Percentiles rank a stretch among this genome's conserved stretches.
Conservation (phyloP, 2,113 vertebrate genomes). For the Cynocephalus volans region DNA sequence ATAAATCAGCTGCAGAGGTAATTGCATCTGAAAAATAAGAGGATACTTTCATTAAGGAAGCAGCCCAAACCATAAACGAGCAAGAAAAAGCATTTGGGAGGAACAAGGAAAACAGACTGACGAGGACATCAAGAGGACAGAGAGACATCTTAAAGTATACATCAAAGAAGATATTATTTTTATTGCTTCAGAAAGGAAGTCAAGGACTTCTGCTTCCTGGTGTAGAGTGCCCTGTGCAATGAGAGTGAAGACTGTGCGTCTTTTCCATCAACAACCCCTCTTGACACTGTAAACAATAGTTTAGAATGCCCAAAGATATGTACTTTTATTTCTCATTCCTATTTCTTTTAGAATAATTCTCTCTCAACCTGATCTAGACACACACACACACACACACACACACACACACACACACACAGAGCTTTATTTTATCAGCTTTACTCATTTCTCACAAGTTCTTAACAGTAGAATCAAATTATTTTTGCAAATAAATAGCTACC, state of each 20-base stretch:
- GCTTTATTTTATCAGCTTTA: not conserved
- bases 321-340: not conserved
- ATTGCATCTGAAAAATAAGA: slow-evolving; percentile 64
- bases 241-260: not conserved
- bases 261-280: not conserved
- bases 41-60: slow-evolving; percentile 23
- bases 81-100: slow-evolving; percentile 57
- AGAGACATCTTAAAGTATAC: not conserved
- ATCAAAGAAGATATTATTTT: not conserved
- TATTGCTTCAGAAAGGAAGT: not conserved
- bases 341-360: slow-evolving; percentile 48
- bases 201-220: not conserved
- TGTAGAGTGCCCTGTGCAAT: not conserved
- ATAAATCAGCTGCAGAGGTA: slow-evolving; percentile 46
- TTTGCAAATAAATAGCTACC: slow-evolving; percentile 6
- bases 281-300: not conserved
- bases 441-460: not conserved
- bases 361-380: not conserved
- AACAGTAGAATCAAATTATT: slow-evolving; percentile 38
- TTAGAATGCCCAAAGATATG: not conserved
- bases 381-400: not conserved
- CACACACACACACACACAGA: not conserved
- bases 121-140: not conserved
- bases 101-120: not conserved
- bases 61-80: not conserved